Base-by-base conservation (phyloP, 2,888 invertebrate species). In the Drosophila recens region DNA sequence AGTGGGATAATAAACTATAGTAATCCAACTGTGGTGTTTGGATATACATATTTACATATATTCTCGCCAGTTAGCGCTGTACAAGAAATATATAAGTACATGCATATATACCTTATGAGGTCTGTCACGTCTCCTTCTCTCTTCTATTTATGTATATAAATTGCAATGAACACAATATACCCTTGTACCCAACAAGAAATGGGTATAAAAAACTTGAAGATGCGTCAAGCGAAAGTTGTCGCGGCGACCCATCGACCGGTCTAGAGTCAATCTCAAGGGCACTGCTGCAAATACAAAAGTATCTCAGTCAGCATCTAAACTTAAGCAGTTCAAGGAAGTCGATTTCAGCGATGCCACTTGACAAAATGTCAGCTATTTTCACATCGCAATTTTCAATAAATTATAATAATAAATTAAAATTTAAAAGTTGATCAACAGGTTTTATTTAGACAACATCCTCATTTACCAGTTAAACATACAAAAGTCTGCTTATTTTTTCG, bases 201-300 rank as follows among this genome's bases (percentile, higher is more conserved):
- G 5, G 4, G 23, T 8, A 6, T 17, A 15, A 38, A 53, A 72
- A 72, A 62, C 77, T 76, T 77, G 77, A 76, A 56, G 49, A 58
- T 46, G 46, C 43, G 20, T 23, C 45, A 40, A 10, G 42, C 51
- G 62, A 77, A 75, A 75, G 67, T 58, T 75, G 67, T 42, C 23
- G 48, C 36, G 23, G n/a, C 40, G 3, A n/a, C 13, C 11, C 36
- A 15, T 30, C 23, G n/a, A 45, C 46, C 20, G 17, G 40, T 30
- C n/a, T 40, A 48, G 9, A 13, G 6, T 27, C 11, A 34, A 30
- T n/a, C n/a, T 46, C 62, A 59, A 74, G 72, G 72, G 53, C 64
- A 34, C 6, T 30, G 27, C 45, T 30, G 20, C n/a, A 64, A 43
- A 15, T 38, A 48, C 17, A 2, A 43, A 30, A 23, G 4, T n/a